Conservation (phyloP, 2,888 invertebrate genomes). For the Malthinus flaveolus region DNA sequence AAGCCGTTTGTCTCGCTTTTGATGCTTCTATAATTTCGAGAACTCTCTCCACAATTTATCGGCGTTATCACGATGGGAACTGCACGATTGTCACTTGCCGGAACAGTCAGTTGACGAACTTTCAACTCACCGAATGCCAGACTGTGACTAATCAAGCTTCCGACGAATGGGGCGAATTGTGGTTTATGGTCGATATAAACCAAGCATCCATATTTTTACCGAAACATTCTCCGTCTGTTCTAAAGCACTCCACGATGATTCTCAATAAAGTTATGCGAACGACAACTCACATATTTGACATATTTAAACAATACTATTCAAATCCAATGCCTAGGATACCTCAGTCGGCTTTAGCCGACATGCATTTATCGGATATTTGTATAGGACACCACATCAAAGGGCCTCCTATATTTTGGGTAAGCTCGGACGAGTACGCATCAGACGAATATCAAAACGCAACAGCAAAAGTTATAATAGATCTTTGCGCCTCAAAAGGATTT, state of each 20-base stretch:
- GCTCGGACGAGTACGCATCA: constrained; percentile 27
- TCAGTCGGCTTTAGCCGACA: constrained; percentile 33
- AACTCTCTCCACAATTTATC: constrained; percentile 41
- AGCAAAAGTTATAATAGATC: constrained; percentile 46
- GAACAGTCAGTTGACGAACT: constrained; percentile 11
- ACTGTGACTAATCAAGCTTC: constrained; percentile 32
- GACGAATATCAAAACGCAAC: constrained; percentile 33
- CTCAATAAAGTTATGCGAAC: constrained; percentile 49
- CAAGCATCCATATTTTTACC: constrained; percentile 49
- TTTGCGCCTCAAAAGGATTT: constrained; percentile 49
- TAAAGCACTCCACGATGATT: constrained; percentile 44
- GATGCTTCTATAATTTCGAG: constrained; percentile 41
- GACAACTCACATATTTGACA: constrained; percentile 46
- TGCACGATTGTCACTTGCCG: constrained; percentile 35
- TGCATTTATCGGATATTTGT: constrained; percentile 39
- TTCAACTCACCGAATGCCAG: constrained; percentile 12
- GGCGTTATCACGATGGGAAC: constrained; percentile 44
- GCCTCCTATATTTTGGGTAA: constrained; percentile 48
- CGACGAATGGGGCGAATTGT: constrained; percentile 46
- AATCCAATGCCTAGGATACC: constrained; percentile 42
- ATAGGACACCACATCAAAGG: constrained; percentile 45
- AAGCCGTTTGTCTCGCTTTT: constrained; percentile 49
- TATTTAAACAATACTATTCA: constrained; percentile 48
- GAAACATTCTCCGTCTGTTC: constrained; percentile 45
- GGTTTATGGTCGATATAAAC: constrained; percentile 51